phyloP scores from a whole-genome alignment of 2,888 invertebrate genomes.

The Autographa gamma region DNA sequence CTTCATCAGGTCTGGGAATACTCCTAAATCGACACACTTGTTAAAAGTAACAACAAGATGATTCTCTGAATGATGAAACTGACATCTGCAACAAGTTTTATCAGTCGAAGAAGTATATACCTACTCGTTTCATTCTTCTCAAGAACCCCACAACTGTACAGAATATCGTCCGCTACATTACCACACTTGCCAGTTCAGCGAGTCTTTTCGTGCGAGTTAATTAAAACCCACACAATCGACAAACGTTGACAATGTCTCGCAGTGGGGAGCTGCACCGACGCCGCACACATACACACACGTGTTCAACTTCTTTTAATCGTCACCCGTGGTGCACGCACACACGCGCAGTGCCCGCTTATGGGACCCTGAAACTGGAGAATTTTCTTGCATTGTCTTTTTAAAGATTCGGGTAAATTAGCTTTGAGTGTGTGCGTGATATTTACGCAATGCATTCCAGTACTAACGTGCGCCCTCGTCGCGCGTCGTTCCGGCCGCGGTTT shows the following conservation, averaged over 20 bases:
- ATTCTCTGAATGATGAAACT: too few relatives aligned
- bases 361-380: neutral
- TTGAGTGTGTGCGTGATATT: neutral
- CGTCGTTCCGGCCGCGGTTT: slow-evolving; percentile 33
- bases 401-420: neutral
- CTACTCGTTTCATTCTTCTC: neutral
- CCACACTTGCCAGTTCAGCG: neutral
- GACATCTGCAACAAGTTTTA: too few relatives aligned
- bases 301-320: neutral
- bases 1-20: too few relatives aligned
- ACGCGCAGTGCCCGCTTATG: neutral
- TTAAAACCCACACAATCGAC: slow-evolving; percentile 32
- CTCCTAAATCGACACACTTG: too few relatives aligned
- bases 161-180: neutral
- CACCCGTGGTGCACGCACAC: neutral
- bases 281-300: neutral
- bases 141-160: neutral
- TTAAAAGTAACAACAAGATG: too few relatives aligned
- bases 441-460: neutral
- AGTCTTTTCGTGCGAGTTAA: slow-evolving; percentile 23
- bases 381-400: neutral
- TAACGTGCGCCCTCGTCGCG: slow-evolving; percentile 15
- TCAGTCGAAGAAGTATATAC: neutral
- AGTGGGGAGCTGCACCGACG: neutral
- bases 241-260: slow-evolving; percentile 21